Base-by-base conservation (phyloP, 2,797 vertebrate species). In the Diplodus sargus region DNA sequence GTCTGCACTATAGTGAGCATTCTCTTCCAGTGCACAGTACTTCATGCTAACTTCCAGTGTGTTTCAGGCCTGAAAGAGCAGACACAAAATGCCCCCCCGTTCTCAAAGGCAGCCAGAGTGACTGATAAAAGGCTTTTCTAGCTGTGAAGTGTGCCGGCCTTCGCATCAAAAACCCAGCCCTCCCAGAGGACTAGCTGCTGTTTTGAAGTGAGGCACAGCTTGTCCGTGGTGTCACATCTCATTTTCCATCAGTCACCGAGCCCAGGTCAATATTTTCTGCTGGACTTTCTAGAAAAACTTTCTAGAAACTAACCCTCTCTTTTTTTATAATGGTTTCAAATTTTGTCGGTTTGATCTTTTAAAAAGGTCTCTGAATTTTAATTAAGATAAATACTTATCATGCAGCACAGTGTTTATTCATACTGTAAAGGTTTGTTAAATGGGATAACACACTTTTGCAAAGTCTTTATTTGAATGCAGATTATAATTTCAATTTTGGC, bases 41-140 rank as follows among this genome's bases (percentile, higher is more conserved):
- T 72, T 74, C 67, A 81, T 48, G n/a, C 43, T 71, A 76, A 88
- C 78, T 79, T 89, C 74, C 85, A 86, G 65, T 73, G 64, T 67
- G 79, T 85, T 73, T 79, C 67, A 77, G 73, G 82, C 76, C 71
- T 87, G 54, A 76, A 70, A 85, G 84, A 87, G 69, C 48, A 70
- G 25, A 62, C 79, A 86, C 70, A 84, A 84, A 87, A 90, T 83
- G 60, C 68, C 81, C 74, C 77, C 74, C 77, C 62, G 25, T 85
- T 87, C 80, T 93, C 87, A 92, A 90, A 92, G 86, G 87, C 87
- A 85, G 88, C 82, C 65, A 12, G 75, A 90, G 89, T 90, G 87
- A 89, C 86, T 92, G 92, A 95, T 94, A 93, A 94, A 95, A 93
- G 90, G 92, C 88, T 94, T 94, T 90, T 89, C 86, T 83, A 83